phyloP scores from a whole-genome alignment of 53 echinoderm and acorn worm genomes.

The Holothuria scabra region DNA sequence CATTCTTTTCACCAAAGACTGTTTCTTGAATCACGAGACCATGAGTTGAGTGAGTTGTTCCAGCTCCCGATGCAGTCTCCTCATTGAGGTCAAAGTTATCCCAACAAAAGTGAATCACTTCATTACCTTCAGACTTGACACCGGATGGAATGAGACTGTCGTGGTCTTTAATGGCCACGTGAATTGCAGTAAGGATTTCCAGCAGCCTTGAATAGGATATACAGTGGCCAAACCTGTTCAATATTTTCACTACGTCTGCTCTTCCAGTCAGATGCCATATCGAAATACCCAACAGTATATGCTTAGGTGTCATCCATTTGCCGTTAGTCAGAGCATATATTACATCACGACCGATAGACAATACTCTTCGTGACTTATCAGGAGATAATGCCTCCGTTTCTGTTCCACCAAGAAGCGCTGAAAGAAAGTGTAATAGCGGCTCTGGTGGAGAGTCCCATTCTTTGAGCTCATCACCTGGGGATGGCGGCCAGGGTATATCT shows the following conservation, averaged over 20 bases:
- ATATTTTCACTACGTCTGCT: slow-evolving; percentile 50
- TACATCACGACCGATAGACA: slow-evolving; percentile 58
- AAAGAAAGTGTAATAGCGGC: slow-evolving; percentile 52
- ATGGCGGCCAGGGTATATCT: slow-evolving; percentile 60
- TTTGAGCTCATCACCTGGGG: slow-evolving; percentile 43
- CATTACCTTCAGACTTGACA: slow-evolving; percentile 51
- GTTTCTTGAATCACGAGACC: slow-evolving; percentile 59
- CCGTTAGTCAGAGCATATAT: slow-evolving; percentile 53
- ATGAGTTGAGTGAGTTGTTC: slow-evolving; percentile 66
- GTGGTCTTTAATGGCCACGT: slow-evolving; percentile 17
- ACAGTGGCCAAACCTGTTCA: slow-evolving; percentile 64
- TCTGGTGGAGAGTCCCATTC: slow-evolving; percentile 54
- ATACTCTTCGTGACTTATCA: slow-evolving; percentile 44
- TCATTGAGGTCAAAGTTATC: slow-evolving; percentile 67
- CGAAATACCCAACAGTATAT: slow-evolving; percentile 60
- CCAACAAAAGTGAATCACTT: slow-evolving; percentile 64
- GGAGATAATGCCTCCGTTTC: slow-evolving; percentile 46
- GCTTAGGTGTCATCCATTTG: slow-evolving; percentile 60
- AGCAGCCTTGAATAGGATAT: slow-evolving; percentile 60
- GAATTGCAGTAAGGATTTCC: slow-evolving; percentile 58
- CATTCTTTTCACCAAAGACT: neutral
- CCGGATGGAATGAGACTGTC: slow-evolving; percentile 47
- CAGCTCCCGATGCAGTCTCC: slow-evolving; percentile 65
- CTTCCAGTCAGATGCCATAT: slow-evolving; percentile 63
- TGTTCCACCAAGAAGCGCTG: slow-evolving; percentile 52